Conservation (phyloP, 1,140 invertebrate species). For the Radopholus similis region DNA sequence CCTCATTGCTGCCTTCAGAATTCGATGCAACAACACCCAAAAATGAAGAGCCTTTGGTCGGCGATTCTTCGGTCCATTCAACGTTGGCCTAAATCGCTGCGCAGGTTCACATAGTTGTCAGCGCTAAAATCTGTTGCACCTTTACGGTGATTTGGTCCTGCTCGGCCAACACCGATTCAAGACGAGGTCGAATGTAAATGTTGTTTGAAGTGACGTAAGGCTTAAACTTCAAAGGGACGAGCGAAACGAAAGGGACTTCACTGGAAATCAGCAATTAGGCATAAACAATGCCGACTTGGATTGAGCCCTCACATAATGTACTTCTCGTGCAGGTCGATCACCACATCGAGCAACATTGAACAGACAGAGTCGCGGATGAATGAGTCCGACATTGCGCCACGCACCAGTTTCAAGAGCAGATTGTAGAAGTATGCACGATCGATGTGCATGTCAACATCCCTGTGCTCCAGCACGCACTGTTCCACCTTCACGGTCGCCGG, state of each 20-base stretch:
- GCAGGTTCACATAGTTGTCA: too few relatives aligned
- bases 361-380: neutral
- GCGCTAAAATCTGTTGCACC: neutral
- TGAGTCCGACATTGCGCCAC: neutral
- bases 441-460: conserved; percentile 18
- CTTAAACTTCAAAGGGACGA: conserved; percentile 42
- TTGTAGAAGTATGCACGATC: conserved; percentile 23
- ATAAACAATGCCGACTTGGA: neutral
- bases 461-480: neutral
- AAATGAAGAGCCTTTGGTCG: neutral
- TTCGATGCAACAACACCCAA: conserved; percentile 3
- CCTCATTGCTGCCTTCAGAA: neutral
- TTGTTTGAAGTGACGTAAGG: conserved; percentile 34
- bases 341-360: conserved; percentile 18
- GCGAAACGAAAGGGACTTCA: conserved; percentile 37
- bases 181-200: conserved; percentile 34
- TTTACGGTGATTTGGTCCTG: conserved; percentile 42
- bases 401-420: conserved; percentile 18
- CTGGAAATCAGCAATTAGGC: conserved; percentile 28
- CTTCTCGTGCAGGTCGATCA: conserved; percentile 27
- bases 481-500: neutral
- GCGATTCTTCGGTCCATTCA: conserved; percentile 36
- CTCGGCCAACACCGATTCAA: conserved; percentile 38
- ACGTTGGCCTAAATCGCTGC: conserved; percentile 16
- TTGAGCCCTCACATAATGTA: conserved; percentile 30